Evolutionary conservation across 2,113 vertebrate species (phyloP).

Genomic region (Tragelaphus imberbis): DNA sequence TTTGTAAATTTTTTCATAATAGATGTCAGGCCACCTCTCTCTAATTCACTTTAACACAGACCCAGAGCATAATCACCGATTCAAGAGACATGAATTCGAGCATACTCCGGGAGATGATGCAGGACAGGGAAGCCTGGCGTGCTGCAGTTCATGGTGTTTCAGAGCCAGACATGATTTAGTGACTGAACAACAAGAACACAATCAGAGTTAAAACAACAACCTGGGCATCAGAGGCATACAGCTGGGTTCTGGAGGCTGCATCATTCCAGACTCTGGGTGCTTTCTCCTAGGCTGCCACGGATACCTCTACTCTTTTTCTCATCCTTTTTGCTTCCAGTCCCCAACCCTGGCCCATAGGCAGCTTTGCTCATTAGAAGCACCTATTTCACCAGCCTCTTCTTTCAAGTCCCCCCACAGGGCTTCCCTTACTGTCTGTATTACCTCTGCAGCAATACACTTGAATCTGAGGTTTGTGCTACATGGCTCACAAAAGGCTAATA

Average conservation of each 20-base stretch:
- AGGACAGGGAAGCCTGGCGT: background rate
- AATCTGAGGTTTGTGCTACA: background rate
- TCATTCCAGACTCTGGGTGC: background rate
- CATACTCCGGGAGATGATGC: fast-evolving
- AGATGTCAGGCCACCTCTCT: background rate
- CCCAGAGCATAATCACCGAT: background rate
- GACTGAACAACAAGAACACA: background rate
- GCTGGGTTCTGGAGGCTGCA: background rate
- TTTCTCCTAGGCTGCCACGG: background rate
- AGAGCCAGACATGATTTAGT: background rate
- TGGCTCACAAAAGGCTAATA: background rate
- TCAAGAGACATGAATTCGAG: background rate
- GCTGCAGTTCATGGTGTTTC: background rate
- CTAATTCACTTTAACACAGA: background rate
- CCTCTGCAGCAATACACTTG: background rate
- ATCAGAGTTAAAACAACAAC: background rate
- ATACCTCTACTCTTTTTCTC: background rate
- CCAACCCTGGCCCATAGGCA: background rate
- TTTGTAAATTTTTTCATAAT: background rate
- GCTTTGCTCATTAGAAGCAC: background rate
- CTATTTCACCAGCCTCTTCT: background rate
- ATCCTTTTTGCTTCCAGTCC: background rate
- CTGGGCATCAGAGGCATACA: background rate
- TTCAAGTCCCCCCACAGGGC: background rate
- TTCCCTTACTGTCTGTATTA: background rate